Evolutionary conservation across 1,140 invertebrate species (phyloP).

Genomic region (Drosophila eugracilis): DNA sequence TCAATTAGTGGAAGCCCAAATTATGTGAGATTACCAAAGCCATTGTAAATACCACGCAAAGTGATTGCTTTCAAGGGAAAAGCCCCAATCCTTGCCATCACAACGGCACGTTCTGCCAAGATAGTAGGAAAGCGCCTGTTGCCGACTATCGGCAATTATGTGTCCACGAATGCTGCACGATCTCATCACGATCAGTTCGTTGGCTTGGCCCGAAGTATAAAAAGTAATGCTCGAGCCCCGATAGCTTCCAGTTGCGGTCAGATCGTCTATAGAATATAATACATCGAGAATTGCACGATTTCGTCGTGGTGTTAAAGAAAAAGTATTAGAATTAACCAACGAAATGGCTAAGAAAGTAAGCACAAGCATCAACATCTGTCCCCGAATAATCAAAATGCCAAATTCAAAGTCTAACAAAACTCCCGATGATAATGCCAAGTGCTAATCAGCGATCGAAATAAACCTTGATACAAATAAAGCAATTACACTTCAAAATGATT

Average conservation of each 20-base stretch:
- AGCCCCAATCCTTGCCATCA: constrained; percentile 18
- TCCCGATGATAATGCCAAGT: constrained; percentile 2
- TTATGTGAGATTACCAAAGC: neutral
- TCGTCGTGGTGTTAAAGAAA: constrained; percentile 8
- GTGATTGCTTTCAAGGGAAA: constrained; percentile 19
- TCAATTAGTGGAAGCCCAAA: neutral
- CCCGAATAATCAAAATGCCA: constrained; percentile 4
- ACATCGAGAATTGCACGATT: constrained; percentile 13
- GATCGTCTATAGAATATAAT: constrained; percentile 41
- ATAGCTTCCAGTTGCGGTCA: constrained; percentile 59
- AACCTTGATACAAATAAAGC: constrained; percentile 16
- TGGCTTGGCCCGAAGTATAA: constrained; percentile 74
- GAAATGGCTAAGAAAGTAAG: constrained; percentile 68
- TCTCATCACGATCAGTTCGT: constrained; percentile 92
- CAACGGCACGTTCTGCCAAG: constrained; percentile 8
- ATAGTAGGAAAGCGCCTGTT: constrained; percentile 15
- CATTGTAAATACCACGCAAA: constrained; percentile 24
- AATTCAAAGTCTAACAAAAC: constrained; percentile 17
- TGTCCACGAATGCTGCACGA: constrained; percentile 87
- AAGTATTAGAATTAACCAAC: constrained; percentile 55
- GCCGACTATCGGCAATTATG: constrained; percentile 19
- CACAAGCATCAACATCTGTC: neutral
- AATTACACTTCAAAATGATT: constrained; percentile 40
- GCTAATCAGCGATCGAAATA: constrained; percentile 31
- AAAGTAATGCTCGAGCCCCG: constrained; percentile 53